A percentile compares a stretch with the other conserved stretches of the same genome.
Conservation (phyloP, 2,113 vertebrate genomes). For the Rallus limicola region DNA sequence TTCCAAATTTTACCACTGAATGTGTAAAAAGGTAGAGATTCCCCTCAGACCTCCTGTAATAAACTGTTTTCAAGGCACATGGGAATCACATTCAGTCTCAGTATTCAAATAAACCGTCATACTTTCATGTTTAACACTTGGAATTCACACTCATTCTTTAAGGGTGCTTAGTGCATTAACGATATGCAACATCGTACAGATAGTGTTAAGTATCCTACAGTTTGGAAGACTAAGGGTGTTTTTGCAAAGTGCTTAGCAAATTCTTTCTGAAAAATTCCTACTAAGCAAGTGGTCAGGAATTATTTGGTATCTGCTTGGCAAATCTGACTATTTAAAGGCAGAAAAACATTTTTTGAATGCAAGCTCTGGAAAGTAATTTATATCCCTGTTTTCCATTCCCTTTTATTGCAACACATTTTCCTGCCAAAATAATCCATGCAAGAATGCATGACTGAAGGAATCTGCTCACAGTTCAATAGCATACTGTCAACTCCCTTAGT, state of each 20-base stretch:
- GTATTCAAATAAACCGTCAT: neutral
- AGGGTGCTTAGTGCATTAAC: neutral
- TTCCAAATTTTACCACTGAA: neutral
- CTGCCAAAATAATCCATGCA: constrained; percentile 63
- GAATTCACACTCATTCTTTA: neutral
- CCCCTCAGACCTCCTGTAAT: neutral
- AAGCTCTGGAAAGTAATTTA: constrained; percentile 55
- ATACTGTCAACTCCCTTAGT: constrained; percentile 23
- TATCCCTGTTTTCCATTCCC: constrained; percentile 28
- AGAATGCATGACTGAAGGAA: constrained; percentile 55
- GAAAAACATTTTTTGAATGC: constrained; percentile 60
- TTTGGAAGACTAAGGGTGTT: neutral
- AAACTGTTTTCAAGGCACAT: neutral
- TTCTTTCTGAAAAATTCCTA: constrained; percentile 38
- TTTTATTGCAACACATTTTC: constrained; percentile 45
- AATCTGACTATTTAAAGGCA: constrained; percentile 41
- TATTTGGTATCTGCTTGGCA: constrained; percentile 47
- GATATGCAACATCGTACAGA: neutral
- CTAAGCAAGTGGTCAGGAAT: constrained; percentile 52
- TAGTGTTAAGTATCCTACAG: neutral
- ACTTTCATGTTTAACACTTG: neutral
- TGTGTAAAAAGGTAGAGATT: neutral
- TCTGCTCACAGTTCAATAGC: constrained; percentile 29
- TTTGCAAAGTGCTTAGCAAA: neutral
- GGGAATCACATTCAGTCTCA: neutral